Conservation (phyloP, 2,888 invertebrate genomes). For the Gasteruption jaculator region DNA sequence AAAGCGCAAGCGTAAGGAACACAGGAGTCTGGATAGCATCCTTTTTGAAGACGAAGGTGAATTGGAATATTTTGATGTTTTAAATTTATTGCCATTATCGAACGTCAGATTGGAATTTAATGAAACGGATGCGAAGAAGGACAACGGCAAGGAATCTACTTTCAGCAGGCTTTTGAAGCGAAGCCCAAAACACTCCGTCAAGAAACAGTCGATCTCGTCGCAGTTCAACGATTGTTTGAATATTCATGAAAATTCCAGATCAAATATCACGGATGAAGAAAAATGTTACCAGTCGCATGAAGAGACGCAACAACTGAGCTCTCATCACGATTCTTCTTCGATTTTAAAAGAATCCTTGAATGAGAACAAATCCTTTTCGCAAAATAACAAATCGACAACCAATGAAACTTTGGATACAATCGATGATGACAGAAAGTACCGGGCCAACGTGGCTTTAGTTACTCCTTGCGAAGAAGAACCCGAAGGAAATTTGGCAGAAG, state of each 20-base stretch:
- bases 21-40: conserved; percentile 47
- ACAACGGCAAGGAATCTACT: conserved; percentile 8
- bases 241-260: no score
- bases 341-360: conserved; percentile 7
- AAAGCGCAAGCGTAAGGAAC: conserved; percentile 48
- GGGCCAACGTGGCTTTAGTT: conserved; percentile 23
- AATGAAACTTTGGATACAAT: conserved; percentile 5
- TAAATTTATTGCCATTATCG: conserved; percentile 45
- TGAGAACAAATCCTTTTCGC: background rate
- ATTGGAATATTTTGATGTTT: conserved; percentile 46
- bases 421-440: conserved; percentile 19
- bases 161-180: no score
- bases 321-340: no score
- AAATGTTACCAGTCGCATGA: no score
- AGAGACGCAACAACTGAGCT: no score
- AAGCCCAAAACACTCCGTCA: no score
- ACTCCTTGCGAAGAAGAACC: conserved; percentile 16
- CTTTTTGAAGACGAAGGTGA: conserved; percentile 46
- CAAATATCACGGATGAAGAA: conserved; percentile 35
- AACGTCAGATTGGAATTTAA: conserved; percentile 44
- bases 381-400: background rate
- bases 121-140: conserved; percentile 30
- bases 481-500: conserved; percentile 25
- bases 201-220: no score
- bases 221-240: no score